phyloP scores from a whole-genome alignment of 1,140 invertebrate species.

The Latrodectus geometricus region DNA sequence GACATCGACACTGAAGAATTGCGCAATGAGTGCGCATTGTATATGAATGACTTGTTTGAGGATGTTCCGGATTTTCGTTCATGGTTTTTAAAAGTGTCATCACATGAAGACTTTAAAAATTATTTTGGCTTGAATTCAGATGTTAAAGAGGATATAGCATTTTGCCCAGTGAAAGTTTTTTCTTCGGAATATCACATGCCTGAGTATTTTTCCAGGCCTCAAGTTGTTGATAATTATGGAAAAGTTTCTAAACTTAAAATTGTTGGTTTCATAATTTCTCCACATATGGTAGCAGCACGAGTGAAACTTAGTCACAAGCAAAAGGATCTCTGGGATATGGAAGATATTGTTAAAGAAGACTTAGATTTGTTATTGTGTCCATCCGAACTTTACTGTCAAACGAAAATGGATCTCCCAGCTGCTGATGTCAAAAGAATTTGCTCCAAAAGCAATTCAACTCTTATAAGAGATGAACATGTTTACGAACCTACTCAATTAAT shows the following conservation, averaged over 20 bases:
- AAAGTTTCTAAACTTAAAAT: constrained; percentile 32
- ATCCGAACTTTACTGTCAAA: not conserved
- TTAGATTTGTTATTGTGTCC: not conserved
- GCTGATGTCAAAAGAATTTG: not conserved
- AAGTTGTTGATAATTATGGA: constrained; percentile 14
- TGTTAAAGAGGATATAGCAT: not conserved
- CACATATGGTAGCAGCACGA: constrained; percentile 36
- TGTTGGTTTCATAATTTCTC: constrained; percentile 35
- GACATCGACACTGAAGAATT: constrained; percentile 27
- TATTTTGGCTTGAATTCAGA: not conserved
- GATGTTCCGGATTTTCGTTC: constrained; percentile 4
- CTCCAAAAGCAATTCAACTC: constrained; percentile 30
- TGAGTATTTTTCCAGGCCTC: constrained; percentile 23
- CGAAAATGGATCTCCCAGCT: not conserved
- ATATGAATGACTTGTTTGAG: constrained; percentile 32
- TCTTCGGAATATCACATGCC: not conserved
- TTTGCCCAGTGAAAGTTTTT: not conserved
- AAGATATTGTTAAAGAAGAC: constrained; percentile 1
- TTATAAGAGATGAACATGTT: not conserved
- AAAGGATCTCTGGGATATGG: constrained; percentile 33
- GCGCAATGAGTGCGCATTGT: constrained; percentile 2
- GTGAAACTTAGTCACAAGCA: constrained; percentile 30
- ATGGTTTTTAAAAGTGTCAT: not conserved
- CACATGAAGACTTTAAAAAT: not conserved
- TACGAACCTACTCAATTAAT: not conserved